phyloP scores from a whole-genome alignment of 2,888 invertebrate species.

The Scaptomyza reducta region DNA sequence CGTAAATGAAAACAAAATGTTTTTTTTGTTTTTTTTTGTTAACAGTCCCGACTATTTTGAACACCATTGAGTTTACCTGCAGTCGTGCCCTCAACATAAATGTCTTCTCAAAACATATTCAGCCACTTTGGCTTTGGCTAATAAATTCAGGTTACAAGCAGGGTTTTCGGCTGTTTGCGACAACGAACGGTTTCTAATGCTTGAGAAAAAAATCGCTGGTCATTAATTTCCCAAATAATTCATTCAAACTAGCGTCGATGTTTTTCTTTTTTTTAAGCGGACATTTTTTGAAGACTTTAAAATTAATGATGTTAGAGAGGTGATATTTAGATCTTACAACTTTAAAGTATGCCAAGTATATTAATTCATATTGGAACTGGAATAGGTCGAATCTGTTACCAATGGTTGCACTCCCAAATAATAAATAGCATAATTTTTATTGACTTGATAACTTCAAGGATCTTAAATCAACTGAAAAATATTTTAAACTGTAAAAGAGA shows the following conservation, averaged over 20 bases:
- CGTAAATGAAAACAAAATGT: too few species aligned
- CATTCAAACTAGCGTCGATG: conserved; percentile 45
- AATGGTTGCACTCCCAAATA: conserved; percentile 3
- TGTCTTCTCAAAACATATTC: conserved; percentile 5
- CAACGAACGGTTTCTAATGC: conserved; percentile 59
- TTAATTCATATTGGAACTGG: conserved; percentile 27
- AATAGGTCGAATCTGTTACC: neutral
- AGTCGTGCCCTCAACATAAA: conserved; percentile 5
- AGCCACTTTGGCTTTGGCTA: conserved; percentile 29
- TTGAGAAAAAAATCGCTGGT: conserved; percentile 43
- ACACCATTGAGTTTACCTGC: conserved; percentile 31
- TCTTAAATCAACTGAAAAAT: too few species aligned
- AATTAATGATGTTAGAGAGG: too few species aligned
- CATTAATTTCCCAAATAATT: conserved; percentile 64
- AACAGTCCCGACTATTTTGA: conserved; percentile 22
- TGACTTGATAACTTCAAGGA: too few species aligned
- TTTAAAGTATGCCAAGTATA: conserved; percentile 47
- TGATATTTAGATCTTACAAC: conserved; percentile 10
- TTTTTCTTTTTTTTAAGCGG: conserved; percentile 1
- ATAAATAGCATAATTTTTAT: neutral
- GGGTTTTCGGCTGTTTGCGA: conserved; percentile 25
- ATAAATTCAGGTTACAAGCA: conserved; percentile 38
- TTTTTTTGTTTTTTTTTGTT: too few species aligned
- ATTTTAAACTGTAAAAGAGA: too few species aligned
- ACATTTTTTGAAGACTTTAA: too few species aligned